A percentile compares a stretch with the other conserved stretches of the same genome.
phyloP scores from a whole-genome alignment of 37 sponge, comb jelly and placozoan species.

The Lycopodina hypogea region DNA sequence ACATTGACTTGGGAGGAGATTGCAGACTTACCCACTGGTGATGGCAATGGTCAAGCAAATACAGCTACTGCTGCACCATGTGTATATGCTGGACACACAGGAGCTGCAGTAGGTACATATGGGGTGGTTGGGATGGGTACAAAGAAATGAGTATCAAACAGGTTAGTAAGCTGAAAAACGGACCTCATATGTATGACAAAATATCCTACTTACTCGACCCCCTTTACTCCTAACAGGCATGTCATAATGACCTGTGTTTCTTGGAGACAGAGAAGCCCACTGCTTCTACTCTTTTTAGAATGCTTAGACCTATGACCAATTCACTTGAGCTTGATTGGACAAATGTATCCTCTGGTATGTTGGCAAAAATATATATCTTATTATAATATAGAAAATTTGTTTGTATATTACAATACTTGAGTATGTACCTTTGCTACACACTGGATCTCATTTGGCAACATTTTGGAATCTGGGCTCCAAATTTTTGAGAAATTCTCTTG shows the following conservation, averaged over 20 bases:
- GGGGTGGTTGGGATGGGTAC: conserved; percentile 96
- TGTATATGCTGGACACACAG: conserved; percentile 87
- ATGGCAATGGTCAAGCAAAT: conserved; percentile 48
- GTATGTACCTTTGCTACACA: no score
- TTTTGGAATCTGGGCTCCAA: no score
- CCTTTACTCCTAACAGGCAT: conserved; percentile 95
- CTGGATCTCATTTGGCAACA: no score
- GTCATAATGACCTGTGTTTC: no score
- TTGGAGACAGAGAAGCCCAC: conserved; percentile 96
- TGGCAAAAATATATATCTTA: no score
- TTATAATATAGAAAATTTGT: no score
- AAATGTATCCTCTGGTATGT: conserved; percentile 76
- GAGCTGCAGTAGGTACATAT: conserved; percentile 92
- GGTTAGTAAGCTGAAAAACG: no score
- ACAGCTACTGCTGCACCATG: no score
- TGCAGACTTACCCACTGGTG: conserved; percentile 56
- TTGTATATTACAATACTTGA: no score
- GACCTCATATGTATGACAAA: no score
- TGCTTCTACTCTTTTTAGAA: conserved; percentile 86
- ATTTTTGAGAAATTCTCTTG: no score
- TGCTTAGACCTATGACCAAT: conserved; percentile 92
- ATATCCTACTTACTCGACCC: no score
- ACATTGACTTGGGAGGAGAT: conserved; percentile 86
- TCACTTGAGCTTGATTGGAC: conserved; percentile 95
- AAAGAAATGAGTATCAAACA: conserved; percentile 93